These are phyloP conservation scores for Macrotrachela quadricornifera DNA, from an alignment of 1,140 invertebrate genomes.

Conservation along the genomic window DNA sequence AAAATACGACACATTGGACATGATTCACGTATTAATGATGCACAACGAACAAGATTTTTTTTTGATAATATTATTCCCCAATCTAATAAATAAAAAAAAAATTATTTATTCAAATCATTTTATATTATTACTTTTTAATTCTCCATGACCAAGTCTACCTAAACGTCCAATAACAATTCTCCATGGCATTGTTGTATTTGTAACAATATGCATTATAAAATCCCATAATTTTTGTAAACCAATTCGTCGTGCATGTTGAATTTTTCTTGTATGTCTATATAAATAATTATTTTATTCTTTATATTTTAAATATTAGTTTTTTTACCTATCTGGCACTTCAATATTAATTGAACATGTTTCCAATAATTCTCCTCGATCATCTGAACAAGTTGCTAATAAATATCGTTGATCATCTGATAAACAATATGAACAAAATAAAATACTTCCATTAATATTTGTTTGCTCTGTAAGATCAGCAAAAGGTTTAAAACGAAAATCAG, in stretches of 20 bases:
- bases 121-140: constrained; percentile 42
- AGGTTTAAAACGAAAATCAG: no score
- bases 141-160: constrained; percentile 84
- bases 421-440: constrained; percentile 84
- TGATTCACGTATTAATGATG: constrained; percentile 63
- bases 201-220: constrained; percentile 79
- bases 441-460: constrained; percentile 42
- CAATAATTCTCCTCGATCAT: constrained; percentile 75
- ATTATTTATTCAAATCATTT: no score
- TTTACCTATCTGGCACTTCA: constrained; percentile 58
- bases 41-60: constrained; percentile 64
- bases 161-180: constrained; percentile 79
- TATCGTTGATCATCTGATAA: constrained; percentile 84
- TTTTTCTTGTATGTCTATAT: constrained; percentile 23
- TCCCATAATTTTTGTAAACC: constrained; percentile 88
- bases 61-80: constrained; percentile 46
- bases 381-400: constrained; percentile 71
- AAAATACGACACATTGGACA: constrained; percentile 51
- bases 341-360: constrained; percentile 82
- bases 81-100: constrained; percentile 47
- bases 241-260: constrained; percentile 32
- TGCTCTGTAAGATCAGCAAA: no score
- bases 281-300: no score
- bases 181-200: constrained; percentile 68
- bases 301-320: neutral